A percentile compares a stretch with the other conserved stretches of the same genome.
Evolutionary conservation across 2,888 invertebrate genomes (phyloP).

Genomic region (Altica lythri): DNA sequence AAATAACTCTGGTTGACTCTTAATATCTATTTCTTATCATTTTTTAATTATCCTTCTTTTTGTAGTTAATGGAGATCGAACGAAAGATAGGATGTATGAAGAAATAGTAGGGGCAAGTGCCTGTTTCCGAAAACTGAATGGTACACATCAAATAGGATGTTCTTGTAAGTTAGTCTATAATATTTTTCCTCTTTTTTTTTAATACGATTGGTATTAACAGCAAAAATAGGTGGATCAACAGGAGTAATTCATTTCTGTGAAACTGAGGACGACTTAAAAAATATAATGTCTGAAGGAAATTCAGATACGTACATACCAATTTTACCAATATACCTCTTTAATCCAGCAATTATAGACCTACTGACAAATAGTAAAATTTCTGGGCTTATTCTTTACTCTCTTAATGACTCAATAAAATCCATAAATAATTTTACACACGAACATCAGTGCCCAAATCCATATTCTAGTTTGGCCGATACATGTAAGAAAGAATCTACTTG

Average conservation of each 20-base stretch:
- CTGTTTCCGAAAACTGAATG: constrained; percentile 91
- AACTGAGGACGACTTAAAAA: constrained; percentile 68
- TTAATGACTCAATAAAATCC: constrained; percentile 52
- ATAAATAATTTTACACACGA: constrained; percentile 64
- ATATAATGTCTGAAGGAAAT: constrained; percentile 73
- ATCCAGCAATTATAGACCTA: constrained; percentile 58
- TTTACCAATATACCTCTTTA: constrained; percentile 68
- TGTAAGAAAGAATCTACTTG: constrained; percentile 61
- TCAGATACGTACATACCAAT: constrained; percentile 82
- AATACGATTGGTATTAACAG: constrained; percentile 54
- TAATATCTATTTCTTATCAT: too few relatives aligned
- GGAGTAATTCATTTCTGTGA: constrained; percentile 81
- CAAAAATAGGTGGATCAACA: constrained; percentile 76
- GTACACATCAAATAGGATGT: constrained; percentile 94
- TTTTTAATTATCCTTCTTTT: too few relatives aligned
- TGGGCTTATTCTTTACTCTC: constrained; percentile 67
- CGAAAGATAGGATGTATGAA: constrained; percentile 82
- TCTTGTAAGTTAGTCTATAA: constrained; percentile 71
- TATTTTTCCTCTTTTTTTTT: not conserved
- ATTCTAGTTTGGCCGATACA: constrained; percentile 61
- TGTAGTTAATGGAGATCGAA: constrained; percentile 63
- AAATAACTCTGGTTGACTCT: too few relatives aligned
- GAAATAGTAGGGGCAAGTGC: constrained; percentile 71
- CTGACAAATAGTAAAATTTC: constrained; percentile 65
- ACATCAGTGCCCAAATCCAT: constrained; percentile 81